Conservation (phyloP, 53 echinoderm and acorn worm species). For the Stichopus horrens region DNA sequence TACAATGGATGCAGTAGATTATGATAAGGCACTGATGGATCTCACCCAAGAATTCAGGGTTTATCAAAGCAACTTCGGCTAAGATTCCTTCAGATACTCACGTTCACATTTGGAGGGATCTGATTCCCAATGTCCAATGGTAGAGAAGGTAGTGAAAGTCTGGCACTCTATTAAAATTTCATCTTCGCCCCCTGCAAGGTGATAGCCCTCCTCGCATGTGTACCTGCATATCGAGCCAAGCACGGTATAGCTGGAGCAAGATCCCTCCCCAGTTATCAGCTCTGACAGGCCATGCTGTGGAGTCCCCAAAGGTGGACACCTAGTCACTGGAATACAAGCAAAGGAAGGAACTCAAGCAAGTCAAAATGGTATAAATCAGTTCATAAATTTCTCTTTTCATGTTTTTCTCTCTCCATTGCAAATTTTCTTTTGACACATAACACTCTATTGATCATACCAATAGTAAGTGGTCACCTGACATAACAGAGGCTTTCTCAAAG, state of each 20-base stretch:
- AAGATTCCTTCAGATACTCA: neutral
- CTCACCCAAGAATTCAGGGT: no score
- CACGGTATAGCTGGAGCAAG: constrained; percentile 50
- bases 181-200: constrained; percentile 39
- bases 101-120: constrained; percentile 15
- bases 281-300: constrained; percentile 59
- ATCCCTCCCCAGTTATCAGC: constrained; percentile 57
- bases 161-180: constrained; percentile 29
- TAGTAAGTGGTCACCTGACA: no score
- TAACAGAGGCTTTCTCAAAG: no score
- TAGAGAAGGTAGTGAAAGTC: neutral
- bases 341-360: no score
- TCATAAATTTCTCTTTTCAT: no score
- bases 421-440: no score
- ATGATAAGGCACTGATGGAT: no score
- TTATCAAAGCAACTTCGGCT: no score
- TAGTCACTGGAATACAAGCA: constrained; percentile 49
- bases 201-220: constrained; percentile 62
- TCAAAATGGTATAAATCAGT: no score
- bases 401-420: no score
- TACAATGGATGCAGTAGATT: no score
- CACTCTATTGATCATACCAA: no score
- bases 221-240: constrained; percentile 67
- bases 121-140: constrained; percentile 6
- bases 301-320: constrained; percentile 58